A percentile compares a stretch with the other conserved stretches of the same genome.
phyloP scores from a whole-genome alignment of 1,140 invertebrate genomes.

The Campoletis sonorensis region DNA sequence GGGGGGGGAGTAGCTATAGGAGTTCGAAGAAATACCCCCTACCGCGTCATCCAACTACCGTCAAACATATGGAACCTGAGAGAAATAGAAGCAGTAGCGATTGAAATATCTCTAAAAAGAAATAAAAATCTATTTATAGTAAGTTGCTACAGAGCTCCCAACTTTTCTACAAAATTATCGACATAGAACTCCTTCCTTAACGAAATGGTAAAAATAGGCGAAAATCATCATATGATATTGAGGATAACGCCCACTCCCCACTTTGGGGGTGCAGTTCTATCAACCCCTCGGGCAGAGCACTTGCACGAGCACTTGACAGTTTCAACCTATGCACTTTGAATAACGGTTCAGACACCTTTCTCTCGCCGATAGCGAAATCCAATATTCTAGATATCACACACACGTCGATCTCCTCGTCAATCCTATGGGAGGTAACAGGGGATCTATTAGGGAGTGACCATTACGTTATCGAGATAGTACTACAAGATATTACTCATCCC shows the following conservation, averaged over 20 bases:
- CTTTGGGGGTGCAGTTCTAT: not conserved
- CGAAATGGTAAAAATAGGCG: not conserved
- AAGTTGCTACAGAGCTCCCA: conserved; percentile 9
- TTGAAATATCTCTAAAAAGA: not conserved
- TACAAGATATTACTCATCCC: not conserved
- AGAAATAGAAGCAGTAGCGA: not conserved
- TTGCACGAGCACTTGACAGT: not conserved
- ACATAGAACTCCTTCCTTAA: not conserved
- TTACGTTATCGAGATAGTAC: not conserved
- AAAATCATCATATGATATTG: not conserved
- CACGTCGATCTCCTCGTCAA: not conserved
- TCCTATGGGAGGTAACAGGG: not conserved
- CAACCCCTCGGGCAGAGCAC: not conserved
- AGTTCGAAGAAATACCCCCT: not conserved
- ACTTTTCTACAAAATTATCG: not conserved
- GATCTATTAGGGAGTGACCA: conserved; percentile 14
- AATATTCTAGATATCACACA: not conserved
- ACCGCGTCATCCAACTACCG: too few species aligned
- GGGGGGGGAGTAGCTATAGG: not conserved
- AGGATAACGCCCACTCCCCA: conserved; percentile 1
- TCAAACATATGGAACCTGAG: not conserved
- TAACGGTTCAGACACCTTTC: not conserved
- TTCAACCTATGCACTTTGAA: not conserved
- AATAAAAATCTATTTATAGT: not conserved
- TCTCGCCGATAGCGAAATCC: not conserved